These are phyloP conservation scores for Actenoides lindsayi DNA, from an alignment of 2,113 vertebrate species.

Conservation along the genomic window DNA sequence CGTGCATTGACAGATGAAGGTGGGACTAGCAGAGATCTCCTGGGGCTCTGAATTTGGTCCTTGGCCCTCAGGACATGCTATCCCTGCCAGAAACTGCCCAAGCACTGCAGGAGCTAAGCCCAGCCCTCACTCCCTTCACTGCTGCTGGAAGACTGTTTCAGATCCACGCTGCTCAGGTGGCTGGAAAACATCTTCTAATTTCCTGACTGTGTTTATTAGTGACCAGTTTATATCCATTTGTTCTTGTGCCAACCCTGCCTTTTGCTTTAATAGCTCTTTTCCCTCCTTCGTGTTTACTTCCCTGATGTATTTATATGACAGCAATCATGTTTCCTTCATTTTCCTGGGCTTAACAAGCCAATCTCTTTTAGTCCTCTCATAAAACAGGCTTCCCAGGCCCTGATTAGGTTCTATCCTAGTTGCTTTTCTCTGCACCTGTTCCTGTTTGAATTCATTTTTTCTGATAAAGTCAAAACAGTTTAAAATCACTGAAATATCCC, in stretches of 20 bases:
- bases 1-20: neutral
- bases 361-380: constrained; percentile 12
- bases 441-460: constrained; percentile 30
- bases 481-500: constrained; percentile 9
- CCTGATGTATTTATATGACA: constrained; percentile 30
- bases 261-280: constrained; percentile 32
- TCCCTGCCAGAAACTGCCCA: neutral
- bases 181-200: constrained; percentile 37
- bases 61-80: neutral
- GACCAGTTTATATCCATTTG: constrained; percentile 21
- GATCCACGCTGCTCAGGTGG: neutral
- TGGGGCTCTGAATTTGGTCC: neutral
- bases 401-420: neutral
- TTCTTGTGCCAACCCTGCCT: constrained; percentile 15
- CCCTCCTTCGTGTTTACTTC: neutral
- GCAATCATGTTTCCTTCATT: constrained; percentile 20
- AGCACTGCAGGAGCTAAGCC: accelerated
- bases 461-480: constrained; percentile 11
- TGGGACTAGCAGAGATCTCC: neutral
- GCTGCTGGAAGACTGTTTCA: neutral
- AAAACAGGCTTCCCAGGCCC: constrained; percentile 23
- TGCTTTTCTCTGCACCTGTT: constrained; percentile 51
- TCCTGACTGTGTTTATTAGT: constrained; percentile 3
- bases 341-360: constrained; percentile 44
- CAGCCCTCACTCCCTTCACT: accelerated